These are phyloP conservation scores for Drosophila nr. perissopoda DNA, from an alignment of 2,888 invertebrate species.

Conservation along the genomic window DNA sequence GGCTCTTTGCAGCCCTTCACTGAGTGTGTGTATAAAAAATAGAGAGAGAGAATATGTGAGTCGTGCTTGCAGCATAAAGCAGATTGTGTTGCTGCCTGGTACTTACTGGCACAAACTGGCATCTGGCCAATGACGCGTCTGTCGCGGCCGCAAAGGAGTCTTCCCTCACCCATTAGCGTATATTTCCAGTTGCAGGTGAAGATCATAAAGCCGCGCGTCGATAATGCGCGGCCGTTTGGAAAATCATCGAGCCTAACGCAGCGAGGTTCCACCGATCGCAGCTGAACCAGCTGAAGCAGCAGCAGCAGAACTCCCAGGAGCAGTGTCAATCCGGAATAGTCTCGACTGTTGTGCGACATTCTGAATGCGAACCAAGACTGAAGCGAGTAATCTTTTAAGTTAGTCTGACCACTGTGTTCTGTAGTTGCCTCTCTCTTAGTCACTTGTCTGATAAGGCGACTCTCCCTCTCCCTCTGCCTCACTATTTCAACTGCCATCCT, in stretches of 20 bases:
- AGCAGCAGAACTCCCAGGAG: not conserved
- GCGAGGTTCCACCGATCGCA: conserved; percentile 7
- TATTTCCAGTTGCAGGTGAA: conserved; percentile 31
- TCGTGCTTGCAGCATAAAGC: not conserved
- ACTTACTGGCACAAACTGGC: conserved; percentile 69
- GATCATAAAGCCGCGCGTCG: conserved; percentile 5
- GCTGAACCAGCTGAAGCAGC: not conserved
- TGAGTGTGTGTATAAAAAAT: conserved; percentile 68
- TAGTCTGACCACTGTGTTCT: not conserved
- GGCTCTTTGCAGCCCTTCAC: conserved; percentile 87
- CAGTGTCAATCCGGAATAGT: not conserved
- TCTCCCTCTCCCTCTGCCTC: not conserved
- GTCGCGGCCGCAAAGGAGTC: conserved; percentile 6
- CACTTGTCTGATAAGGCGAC: not conserved
- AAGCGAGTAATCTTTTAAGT: not conserved
- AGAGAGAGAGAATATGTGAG: conserved; percentile 7
- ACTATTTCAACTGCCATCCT: not conserved
- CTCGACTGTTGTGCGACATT: conserved; percentile 34
- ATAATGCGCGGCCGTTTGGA: conserved; percentile 5
- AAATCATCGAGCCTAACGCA: conserved; percentile 30
- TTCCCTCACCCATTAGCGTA: conserved; percentile 19
- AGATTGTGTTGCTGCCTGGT: not conserved
- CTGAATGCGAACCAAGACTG: conserved; percentile 39
- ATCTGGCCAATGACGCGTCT: conserved; percentile 47
- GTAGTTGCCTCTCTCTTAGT: not conserved